Evolutionary conservation across 2,888 invertebrate species (phyloP).

Genomic region (Scaptomyza polygonia): DNA sequence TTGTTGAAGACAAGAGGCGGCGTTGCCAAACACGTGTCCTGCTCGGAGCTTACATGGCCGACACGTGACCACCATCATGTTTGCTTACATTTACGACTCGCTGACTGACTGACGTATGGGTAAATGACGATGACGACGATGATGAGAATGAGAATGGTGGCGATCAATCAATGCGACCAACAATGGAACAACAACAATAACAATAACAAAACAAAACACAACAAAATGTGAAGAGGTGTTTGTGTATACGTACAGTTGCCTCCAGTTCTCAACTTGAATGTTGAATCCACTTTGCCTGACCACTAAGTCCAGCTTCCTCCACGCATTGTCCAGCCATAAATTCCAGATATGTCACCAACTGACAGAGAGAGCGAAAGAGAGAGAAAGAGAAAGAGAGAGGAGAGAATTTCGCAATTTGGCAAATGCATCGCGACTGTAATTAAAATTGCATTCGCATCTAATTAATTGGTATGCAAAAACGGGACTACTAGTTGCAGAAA

Average conservation of each 20-base stretch:
- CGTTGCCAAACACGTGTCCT: conserved; percentile 81
- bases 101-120: conserved; percentile 74
- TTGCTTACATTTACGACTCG: conserved; percentile 82
- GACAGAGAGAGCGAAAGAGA: not conserved
- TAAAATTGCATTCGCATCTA: conserved; percentile 84
- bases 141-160: conserved; percentile 40
- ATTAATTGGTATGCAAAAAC: conserved; percentile 83
- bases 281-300: conserved; percentile 42
- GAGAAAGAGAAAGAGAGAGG: not conserved
- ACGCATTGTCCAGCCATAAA: conserved; percentile 59
- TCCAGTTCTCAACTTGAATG: conserved; percentile 8
- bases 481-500: conserved; percentile 69
- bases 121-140: conserved; percentile 64
- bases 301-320: conserved; percentile 31
- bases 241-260: conserved; percentile 54
- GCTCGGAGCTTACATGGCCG: conserved; percentile 75
- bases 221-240: conserved; percentile 9
- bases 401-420: conserved; percentile 68
- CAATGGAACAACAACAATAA: conserved; percentile 47
- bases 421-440: conserved; percentile 79
- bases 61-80: conserved; percentile 84
- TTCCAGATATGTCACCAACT: conserved; percentile 46
- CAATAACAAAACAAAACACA: conserved; percentile 23
- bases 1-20: conserved; percentile 67
- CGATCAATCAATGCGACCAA: conserved; percentile 80